These are phyloP conservation scores for Anastrepha obliqua DNA, from an alignment of 1,140 invertebrate species.

Conservation along the genomic window DNA sequence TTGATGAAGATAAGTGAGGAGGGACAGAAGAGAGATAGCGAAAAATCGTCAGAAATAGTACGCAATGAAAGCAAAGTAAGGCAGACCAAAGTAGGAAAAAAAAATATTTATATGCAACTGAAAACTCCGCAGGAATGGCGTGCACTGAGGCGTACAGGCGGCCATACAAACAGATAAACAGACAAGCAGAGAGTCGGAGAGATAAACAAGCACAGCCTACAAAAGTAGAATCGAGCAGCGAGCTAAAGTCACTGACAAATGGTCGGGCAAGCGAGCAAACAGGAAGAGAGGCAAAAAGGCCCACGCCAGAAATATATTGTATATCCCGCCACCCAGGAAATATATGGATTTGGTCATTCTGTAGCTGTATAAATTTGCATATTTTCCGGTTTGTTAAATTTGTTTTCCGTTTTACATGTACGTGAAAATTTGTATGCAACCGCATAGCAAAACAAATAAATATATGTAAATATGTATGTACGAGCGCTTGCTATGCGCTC, in stretches of 20 bases:
- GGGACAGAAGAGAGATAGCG: not conserved
- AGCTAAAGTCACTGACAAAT: not conserved
- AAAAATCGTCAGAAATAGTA: not conserved
- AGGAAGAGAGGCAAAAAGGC: not conserved
- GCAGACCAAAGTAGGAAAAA: not conserved
- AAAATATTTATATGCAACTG: not conserved
- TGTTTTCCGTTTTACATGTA: constrained; percentile 31
- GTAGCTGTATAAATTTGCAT: constrained; percentile 51
- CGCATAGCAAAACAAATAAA: not conserved
- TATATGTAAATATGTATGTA: not conserved
- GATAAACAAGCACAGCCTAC: not conserved
- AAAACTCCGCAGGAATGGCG: not conserved
- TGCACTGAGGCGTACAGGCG: too few relatives aligned
- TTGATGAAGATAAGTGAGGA: not conserved
- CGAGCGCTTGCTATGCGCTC: not conserved
- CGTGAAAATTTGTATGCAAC: not conserved
- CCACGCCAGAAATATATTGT: not conserved
- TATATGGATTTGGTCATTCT: constrained; percentile 17
- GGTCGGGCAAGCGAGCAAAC: not conserved
- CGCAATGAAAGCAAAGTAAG: not conserved
- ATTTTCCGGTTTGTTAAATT: constrained; percentile 53
- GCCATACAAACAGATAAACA: not conserved
- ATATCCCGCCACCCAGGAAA: not conserved
- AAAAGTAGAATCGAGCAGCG: not conserved
- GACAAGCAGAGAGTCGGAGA: not conserved